Evolutionary conservation across 2,888 invertebrate genomes (phyloP).

Genomic region (Rhodophaea formosa): DNA sequence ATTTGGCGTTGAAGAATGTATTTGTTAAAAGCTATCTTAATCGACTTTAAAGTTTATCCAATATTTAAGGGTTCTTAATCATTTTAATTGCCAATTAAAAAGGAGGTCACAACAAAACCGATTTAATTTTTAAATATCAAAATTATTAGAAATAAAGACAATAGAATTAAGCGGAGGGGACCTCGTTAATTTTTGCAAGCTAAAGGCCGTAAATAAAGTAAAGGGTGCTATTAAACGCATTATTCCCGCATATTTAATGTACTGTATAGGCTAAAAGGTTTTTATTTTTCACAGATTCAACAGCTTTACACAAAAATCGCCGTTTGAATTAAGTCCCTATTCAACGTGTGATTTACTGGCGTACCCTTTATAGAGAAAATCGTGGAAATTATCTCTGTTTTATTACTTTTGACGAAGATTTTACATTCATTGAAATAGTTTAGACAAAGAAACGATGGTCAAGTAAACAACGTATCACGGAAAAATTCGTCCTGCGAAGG

Average conservation of each 20-base stretch:
- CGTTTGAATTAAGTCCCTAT: constrained; percentile 63
- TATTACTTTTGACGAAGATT: neutral
- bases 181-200: constrained; percentile 71
- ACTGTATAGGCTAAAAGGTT: constrained; percentile 75
- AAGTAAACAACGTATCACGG: too few relatives aligned
- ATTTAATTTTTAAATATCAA: constrained; percentile 25
- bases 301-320: constrained; percentile 69
- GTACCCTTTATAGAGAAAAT: constrained; percentile 24
- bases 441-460: too few relatives aligned
- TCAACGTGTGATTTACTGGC: constrained; percentile 60
- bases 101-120: neutral
- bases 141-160: constrained; percentile 60
- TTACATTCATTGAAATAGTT: neutral
- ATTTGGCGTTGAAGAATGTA: too few relatives aligned
- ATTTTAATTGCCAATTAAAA: constrained; percentile 8
- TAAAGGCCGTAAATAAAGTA: constrained; percentile 73
- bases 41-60: neutral
- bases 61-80: neutral
- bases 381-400: neutral
- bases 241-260: constrained; percentile 79
- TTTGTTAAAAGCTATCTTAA: too few relatives aligned
- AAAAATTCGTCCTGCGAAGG: too few relatives aligned
- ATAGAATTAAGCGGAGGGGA: constrained; percentile 60
- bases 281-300: constrained; percentile 67
- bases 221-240: constrained; percentile 80